phyloP scores from a whole-genome alignment of 2,888 invertebrate species.

The Andrena praecox region DNA sequence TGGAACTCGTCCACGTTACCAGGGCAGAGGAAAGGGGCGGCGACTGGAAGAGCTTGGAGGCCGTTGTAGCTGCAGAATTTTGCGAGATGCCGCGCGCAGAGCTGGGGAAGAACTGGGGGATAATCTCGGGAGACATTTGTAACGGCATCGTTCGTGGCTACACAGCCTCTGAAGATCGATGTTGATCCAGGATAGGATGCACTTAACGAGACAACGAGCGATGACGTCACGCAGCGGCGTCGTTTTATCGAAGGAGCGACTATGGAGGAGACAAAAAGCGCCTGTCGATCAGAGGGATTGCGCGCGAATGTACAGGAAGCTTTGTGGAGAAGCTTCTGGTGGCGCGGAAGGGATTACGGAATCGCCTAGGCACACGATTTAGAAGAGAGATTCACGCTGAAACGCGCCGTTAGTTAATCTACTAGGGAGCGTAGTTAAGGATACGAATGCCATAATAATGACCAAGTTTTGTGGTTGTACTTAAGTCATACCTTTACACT shows the following conservation, averaged over 20 bases:
- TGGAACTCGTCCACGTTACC: background rate
- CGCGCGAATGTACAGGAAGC: background rate
- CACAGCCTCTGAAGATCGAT: background rate
- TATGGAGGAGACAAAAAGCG: background rate
- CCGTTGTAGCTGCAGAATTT: background rate
- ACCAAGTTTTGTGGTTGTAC: slow-evolving; percentile 85
- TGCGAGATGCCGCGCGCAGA: background rate
- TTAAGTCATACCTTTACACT: slow-evolving; percentile 84
- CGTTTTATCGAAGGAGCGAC: slow-evolving; percentile 1
- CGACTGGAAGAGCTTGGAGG: background rate
- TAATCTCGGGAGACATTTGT: too few species aligned
- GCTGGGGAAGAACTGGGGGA: too few species aligned
- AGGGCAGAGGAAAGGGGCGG: too few species aligned
- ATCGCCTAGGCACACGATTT: slow-evolving; percentile 44
- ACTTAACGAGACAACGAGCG: slow-evolving; percentile 6
- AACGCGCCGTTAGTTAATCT: slow-evolving; percentile 64
- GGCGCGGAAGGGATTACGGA: background rate
- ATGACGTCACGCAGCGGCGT: background rate
- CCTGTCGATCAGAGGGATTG: slow-evolving; percentile 13
- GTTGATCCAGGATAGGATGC: background rate
- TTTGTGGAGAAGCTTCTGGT: slow-evolving; percentile 24
- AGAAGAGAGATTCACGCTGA: slow-evolving; percentile 29
- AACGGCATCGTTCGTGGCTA: background rate
- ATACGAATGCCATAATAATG: slow-evolving; percentile 85
- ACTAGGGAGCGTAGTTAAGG: slow-evolving; percentile 73